Conservation (phyloP, 53 echinoderm and acorn worm species). For the Hippasteria phrygiana region DNA sequence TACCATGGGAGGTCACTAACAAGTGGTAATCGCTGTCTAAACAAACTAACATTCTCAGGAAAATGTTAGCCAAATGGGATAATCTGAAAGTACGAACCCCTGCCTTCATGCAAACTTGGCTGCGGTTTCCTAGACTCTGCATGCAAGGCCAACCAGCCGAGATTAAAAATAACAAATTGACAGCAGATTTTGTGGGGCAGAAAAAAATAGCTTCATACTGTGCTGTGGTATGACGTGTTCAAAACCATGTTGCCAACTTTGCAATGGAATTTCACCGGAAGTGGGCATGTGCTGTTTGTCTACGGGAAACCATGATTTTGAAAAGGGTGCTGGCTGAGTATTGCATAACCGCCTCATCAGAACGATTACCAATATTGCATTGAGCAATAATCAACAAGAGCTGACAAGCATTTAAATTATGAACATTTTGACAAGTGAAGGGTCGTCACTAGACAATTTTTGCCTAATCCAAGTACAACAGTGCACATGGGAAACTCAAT, state of each 20-base stretch:
- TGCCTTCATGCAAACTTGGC: background rate
- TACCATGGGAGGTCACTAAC: background rate
- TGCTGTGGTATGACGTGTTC: background rate
- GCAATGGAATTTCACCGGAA: background rate
- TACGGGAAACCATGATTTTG: too few species aligned
- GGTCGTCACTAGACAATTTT: too few species aligned
- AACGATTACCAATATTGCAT: too few species aligned
- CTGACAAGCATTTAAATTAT: too few species aligned
- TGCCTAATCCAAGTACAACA: too few species aligned
- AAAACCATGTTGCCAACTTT: background rate
- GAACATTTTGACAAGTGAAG: too few species aligned
- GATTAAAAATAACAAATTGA: background rate
- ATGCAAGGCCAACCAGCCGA: background rate
- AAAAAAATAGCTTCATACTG: background rate
- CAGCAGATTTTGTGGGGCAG: background rate
- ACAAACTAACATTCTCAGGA: background rate
- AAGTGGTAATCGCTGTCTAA: background rate
- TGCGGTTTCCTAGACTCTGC: conserved; percentile 14
- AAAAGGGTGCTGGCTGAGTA: too few species aligned
- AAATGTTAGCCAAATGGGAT: conserved; percentile 21
- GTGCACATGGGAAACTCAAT: too few species aligned
- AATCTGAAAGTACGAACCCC: conserved; percentile 24
- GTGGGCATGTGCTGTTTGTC: background rate
- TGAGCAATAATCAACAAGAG: too few species aligned
- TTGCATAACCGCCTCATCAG: too few species aligned